Evolutionary conservation across 2,797 vertebrate species (phyloP).

Genomic region (Molossus alvarezi): DNA sequence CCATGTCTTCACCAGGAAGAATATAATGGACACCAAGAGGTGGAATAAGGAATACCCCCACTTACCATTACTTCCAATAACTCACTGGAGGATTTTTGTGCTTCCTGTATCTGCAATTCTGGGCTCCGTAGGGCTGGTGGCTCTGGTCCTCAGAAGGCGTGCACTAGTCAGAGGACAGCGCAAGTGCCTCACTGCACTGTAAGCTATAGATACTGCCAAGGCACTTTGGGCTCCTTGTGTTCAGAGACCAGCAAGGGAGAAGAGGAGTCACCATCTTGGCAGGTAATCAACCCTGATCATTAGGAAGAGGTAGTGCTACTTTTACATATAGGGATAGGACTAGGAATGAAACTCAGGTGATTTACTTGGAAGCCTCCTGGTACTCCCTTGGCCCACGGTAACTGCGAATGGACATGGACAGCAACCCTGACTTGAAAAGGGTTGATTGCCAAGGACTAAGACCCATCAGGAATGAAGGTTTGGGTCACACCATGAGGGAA

Average conservation of each 20-base stretch:
- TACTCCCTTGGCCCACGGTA: background rate
- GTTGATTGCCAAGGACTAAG: background rate
- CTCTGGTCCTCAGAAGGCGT: background rate
- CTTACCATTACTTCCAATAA: background rate
- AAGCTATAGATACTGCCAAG: background rate
- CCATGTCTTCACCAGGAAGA: background rate
- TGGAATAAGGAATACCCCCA: background rate
- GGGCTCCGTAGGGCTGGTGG: background rate
- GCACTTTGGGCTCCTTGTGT: background rate
- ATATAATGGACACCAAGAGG: background rate
- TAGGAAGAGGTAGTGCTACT: background rate
- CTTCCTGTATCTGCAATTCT: background rate
- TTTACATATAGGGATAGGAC: background rate
- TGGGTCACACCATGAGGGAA: background rate
- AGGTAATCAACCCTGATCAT: background rate
- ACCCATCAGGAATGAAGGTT: constrained; percentile 5
- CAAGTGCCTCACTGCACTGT: constrained; percentile 1
- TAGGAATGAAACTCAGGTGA: background rate
- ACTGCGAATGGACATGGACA: constrained; percentile 3
- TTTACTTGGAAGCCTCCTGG: background rate
- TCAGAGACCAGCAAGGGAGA: background rate
- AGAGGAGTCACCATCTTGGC: background rate
- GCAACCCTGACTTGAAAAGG: constrained; percentile 26
- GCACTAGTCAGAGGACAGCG: background rate
- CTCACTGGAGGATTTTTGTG: background rate